phyloP scores from a whole-genome alignment of 2,113 vertebrate species.

The Eclectus roratus region DNA sequence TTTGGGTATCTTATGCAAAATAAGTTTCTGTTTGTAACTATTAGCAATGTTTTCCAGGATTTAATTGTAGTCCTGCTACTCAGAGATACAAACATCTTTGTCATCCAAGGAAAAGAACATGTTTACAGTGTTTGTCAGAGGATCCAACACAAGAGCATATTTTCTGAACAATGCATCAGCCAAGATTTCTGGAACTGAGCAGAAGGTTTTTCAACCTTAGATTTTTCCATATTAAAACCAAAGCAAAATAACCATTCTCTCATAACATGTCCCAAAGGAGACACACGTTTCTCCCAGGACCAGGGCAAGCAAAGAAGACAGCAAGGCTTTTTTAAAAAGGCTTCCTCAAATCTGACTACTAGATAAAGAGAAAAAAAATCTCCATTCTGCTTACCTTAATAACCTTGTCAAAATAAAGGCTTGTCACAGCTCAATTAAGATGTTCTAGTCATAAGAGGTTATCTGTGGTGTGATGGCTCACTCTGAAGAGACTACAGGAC shows the following conservation, averaged over 20 bases:
- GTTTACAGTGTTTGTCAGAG: not conserved
- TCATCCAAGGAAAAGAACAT: not conserved
- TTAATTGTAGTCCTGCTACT: not conserved
- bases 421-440: not conserved
- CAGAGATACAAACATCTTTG: not conserved
- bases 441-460: not conserved
- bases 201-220: not conserved
- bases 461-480: not conserved
- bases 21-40: not conserved
- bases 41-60: not conserved
- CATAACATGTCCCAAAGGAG: not conserved
- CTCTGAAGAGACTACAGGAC: not conserved
- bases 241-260: not conserved
- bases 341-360: not conserved
- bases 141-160: not conserved
- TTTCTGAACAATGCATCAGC: not conserved
- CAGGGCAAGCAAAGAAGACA: not conserved
- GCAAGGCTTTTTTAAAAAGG: not conserved
- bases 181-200: not conserved
- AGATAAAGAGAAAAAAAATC: not conserved
- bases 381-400: not conserved
- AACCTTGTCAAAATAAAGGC: not conserved
- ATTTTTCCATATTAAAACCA: not conserved
- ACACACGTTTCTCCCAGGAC: fast-evolving
- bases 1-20: not conserved